phyloP scores from a whole-genome alignment of 1,140 invertebrate genomes.

The Armadillidium nasatum region DNA sequence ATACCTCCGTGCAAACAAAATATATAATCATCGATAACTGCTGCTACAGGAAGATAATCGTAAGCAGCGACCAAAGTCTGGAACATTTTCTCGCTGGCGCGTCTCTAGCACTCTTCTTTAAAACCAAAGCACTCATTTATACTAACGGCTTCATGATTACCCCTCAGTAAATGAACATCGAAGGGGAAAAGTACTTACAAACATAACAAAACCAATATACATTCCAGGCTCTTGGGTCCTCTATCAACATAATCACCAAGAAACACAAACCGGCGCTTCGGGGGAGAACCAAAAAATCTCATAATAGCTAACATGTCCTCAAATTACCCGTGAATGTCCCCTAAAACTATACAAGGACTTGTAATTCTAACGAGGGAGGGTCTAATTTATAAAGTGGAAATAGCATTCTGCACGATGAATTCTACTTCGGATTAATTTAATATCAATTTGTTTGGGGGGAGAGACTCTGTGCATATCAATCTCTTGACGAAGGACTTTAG shows the following conservation, averaged over 20 bases:
- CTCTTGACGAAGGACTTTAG: not conserved
- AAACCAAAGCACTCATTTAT: not conserved
- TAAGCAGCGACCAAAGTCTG: not conserved
- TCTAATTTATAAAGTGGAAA: not conserved
- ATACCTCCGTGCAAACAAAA: not conserved
- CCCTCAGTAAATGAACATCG: not conserved
- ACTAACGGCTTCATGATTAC: not conserved
- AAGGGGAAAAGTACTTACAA: not conserved
- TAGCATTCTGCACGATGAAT: not conserved
- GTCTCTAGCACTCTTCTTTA: not conserved
- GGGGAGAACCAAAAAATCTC: not conserved
- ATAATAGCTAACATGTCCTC: not conserved
- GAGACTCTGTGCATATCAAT: not conserved
- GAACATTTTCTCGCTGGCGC: not conserved
- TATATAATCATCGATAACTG: not conserved
- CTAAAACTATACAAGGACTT: not conserved
- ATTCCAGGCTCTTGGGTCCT: not conserved
- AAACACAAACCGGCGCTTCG: not conserved
- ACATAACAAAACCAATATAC: not conserved
- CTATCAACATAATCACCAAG: not conserved
- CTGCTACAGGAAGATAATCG: not conserved
- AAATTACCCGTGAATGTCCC: not conserved
- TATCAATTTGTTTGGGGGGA: not conserved
- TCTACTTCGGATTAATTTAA: not conserved
- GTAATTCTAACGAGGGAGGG: not conserved